Evolutionary conservation across 2,797 vertebrate genomes (phyloP), one percentile per base, ranked within the genome.

Genomic region (Phylloscopus collybita): DNA sequence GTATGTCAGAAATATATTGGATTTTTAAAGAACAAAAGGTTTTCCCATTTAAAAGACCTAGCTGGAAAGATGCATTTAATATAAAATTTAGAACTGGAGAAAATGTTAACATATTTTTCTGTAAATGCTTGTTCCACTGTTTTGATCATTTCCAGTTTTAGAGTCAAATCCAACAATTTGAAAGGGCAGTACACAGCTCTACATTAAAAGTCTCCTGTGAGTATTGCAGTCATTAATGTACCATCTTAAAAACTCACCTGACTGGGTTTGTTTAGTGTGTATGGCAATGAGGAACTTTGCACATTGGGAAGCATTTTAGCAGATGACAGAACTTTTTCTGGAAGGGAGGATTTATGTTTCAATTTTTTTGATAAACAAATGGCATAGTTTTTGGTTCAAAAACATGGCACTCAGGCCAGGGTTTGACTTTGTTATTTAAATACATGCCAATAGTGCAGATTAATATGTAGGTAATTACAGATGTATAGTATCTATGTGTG

Each of bases 1-100:
- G 3, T 80, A 54, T 79, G 53, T 88, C 87, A 81, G 64, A 94
- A 88, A 84, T 67, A 42, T 45, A 85, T 59, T 76, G 71, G 51
- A 86, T 83, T 94, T 97, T 93, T 93, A 88, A 94, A 87, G 64
- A 50, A 92, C 73, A 89, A 92, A 86, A 86, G 72, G 12, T 67
- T 92, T 79, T 71, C 30, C 53, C 32, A 40, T 53, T 71, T 82
- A 45, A 80, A 81, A 90, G 29, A 57, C 5, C 14, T 47, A 14
- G 7, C 25, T 86, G 76, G 25, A 90, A 92, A 80, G 26, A 36
- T 27, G 32, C 3, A 72, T 75, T 86, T 67, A 64, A 88, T 86
- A 60, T 40, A 42, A 66, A 76, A 87, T 76, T 44, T 73, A 1
- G 26, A 84, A 84, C 67, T 3, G 7, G 36, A 45, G 42, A 32